Evolutionary conservation across 2,888 invertebrate species (phyloP).

Genomic region (Stenichneumon culpator): DNA sequence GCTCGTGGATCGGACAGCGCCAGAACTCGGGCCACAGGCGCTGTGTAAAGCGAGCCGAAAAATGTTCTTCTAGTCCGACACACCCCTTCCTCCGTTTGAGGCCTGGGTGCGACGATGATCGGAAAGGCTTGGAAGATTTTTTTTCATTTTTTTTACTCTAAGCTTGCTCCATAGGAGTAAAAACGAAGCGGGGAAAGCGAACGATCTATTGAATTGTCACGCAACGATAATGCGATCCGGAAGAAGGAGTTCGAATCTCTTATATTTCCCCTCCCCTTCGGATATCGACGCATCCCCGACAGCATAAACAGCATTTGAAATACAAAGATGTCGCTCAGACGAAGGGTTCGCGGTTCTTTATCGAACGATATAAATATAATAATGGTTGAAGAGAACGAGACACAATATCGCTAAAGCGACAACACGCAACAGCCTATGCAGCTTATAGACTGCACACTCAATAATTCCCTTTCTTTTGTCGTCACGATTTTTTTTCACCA

Average conservation of each 20-base stretch:
- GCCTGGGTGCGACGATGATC: constrained; percentile 35
- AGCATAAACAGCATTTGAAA: background rate
- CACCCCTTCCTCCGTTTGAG: constrained; percentile 56
- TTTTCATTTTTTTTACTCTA: background rate
- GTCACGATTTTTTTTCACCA: background rate
- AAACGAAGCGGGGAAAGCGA: constrained; percentile 30
- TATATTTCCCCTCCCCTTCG: background rate
- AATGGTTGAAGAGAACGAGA: background rate
- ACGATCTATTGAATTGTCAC: constrained; percentile 16
- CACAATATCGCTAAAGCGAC: background rate
- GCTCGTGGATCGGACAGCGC: constrained; percentile 30
- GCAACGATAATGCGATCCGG: constrained; percentile 1
- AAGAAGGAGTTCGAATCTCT: background rate
- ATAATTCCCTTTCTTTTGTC: constrained; percentile 7
- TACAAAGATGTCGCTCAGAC: background rate
- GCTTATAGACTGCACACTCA: background rate
- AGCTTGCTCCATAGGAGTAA: background rate
- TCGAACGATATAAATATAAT: constrained; percentile 34
- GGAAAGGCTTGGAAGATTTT: constrained; percentile 23
- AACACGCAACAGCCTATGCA: background rate
- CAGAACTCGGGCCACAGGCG: constrained; percentile 9
- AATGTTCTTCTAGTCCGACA: constrained; percentile 47
- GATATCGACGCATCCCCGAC: constrained; percentile 3
- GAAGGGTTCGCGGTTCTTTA: background rate
- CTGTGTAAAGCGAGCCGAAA: constrained; percentile 42